These are phyloP conservation scores for Laticauda colubrina DNA, from an alignment of 2,113 vertebrate species.

Conservation along the genomic window DNA sequence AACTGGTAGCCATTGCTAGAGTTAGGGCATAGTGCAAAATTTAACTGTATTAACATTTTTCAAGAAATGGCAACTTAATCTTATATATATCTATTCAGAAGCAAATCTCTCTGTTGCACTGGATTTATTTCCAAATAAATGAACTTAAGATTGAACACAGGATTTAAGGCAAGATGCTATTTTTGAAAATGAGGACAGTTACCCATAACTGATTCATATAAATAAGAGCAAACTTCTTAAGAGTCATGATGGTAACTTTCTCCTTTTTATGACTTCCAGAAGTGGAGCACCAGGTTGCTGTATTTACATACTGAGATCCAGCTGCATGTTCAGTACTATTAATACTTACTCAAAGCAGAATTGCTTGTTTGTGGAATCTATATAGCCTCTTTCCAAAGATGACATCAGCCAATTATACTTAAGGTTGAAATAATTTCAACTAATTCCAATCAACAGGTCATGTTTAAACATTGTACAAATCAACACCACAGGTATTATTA, in stretches of 20 bases:
- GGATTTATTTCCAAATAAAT: background rate
- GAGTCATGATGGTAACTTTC: background rate
- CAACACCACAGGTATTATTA: background rate
- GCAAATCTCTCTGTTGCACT: background rate
- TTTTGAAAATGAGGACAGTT: background rate
- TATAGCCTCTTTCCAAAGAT: conserved; percentile 1
- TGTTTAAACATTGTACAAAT: background rate
- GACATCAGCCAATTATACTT: background rate
- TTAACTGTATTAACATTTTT: background rate
- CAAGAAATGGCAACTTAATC: background rate
- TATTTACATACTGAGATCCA: background rate
- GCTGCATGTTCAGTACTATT: background rate
- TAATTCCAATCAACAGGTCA: background rate
- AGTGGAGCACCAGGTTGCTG: background rate
- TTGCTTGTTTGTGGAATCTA: background rate
- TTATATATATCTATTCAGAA: background rate
- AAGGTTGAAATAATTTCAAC: conserved; percentile 1
- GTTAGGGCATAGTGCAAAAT: background rate
- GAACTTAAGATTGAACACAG: background rate
- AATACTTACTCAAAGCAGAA: background rate
- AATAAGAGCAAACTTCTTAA: background rate
- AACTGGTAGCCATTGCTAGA: too few species aligned
- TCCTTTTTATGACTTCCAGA: background rate
- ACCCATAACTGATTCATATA: background rate
- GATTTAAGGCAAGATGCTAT: background rate